Base-by-base conservation (phyloP, 1,140 invertebrate genomes). In the Diorhabda carinulata region DNA sequence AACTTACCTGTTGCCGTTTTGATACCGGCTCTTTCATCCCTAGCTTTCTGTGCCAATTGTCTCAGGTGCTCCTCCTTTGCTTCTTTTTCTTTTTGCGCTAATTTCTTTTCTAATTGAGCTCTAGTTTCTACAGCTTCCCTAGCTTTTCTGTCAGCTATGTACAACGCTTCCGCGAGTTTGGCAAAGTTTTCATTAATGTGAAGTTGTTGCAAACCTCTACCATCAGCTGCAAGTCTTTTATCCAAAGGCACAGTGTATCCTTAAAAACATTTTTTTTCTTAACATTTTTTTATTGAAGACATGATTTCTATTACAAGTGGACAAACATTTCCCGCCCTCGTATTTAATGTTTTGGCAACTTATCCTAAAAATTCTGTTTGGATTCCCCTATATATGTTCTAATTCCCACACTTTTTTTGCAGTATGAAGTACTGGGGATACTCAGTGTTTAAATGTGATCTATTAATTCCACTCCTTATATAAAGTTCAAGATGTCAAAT, bases 151-250 rank as follows among this genome's bases (percentile, higher is more conserved):
- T 99, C 98, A 43, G 98, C 97, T 76, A 99, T 98, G 78, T 98
- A 98, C 10, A 99, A 81, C 4, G 98, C 94, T 82, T 99, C 98
- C 0, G 98, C 94, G 47, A 99, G 83, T 81, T 99, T 99, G 1
- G 97, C 96, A 84, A 99, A 99, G 79, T 99, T 99, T 82, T 99
- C 98, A 80, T 99, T 99, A 64, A 99, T 97, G 78, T 99, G 98
- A 10, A 95, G 91, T 80, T 97, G 95, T 78, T 99, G 98, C 0
- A 99, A 83, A 6, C 98, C 98, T 61, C 98, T 85, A 0, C 98
- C 98, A 84, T 99, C 98, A 8, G 98, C 97, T 2, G 98, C 98
- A 73, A 99, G 83, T 75, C 98, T 89, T 84, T 99, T 99, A 82
- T 99, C 98, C 69, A 99, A 83, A 0, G 98, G 98, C 78, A 99